A percentile compares a stretch with the other conserved stretches of the same genome.
These are phyloP conservation scores for Sphaeridia pumilis DNA, from an alignment of 2,888 invertebrate genomes.

Conservation along the genomic window DNA sequence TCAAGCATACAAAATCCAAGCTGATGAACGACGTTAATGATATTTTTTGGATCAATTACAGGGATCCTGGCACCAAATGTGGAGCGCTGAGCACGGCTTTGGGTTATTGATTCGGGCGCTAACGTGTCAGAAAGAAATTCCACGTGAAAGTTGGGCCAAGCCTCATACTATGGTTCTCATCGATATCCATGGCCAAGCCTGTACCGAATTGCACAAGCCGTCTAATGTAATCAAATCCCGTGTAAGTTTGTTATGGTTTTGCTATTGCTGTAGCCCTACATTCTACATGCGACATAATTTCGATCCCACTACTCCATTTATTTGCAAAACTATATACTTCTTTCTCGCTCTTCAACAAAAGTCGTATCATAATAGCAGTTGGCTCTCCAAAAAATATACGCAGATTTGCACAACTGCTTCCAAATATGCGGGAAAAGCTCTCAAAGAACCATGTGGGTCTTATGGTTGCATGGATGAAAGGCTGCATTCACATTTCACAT, in stretches of 20 bases:
- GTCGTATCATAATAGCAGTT: too few relatives aligned
- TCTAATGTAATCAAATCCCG: constrained; percentile 13
- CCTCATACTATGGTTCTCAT: constrained; percentile 28
- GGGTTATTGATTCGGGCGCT: constrained; percentile 25
- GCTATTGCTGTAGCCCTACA: background rate
- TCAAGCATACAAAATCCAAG: background rate
- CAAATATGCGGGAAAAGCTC: too few relatives aligned
- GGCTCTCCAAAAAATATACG: too few relatives aligned
- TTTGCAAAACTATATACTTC: too few relatives aligned
- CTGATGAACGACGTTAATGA: background rate
- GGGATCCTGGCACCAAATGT: constrained; percentile 24
- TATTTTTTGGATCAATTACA: constrained; percentile 3
- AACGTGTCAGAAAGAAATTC: constrained; percentile 25
- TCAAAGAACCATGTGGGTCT: too few relatives aligned
- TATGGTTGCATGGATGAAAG: too few relatives aligned
- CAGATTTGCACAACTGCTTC: too few relatives aligned
- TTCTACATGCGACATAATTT: background rate
- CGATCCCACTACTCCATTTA: too few relatives aligned
- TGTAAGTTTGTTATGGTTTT: constrained; percentile 6
- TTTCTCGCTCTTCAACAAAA: too few relatives aligned
- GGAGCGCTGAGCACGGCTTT: constrained; percentile 25
- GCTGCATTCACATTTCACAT: too few relatives aligned
- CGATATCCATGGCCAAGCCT: constrained; percentile 20
- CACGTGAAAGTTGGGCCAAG: constrained; percentile 19
- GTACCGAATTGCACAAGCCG: constrained; percentile 1